phyloP scores from a whole-genome alignment of 2,888 invertebrate species.

The Arctia plantaginis region DNA sequence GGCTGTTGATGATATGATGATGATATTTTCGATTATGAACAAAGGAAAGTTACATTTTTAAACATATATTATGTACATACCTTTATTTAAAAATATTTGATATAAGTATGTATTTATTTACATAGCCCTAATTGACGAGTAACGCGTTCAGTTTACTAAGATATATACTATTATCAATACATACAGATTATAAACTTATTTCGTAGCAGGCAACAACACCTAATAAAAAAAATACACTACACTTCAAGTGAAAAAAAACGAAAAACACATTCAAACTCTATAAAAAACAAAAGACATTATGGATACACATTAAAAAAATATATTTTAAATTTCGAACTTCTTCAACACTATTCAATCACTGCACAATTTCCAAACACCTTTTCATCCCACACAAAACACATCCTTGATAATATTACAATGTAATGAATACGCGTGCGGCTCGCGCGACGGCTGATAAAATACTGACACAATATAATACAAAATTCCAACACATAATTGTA shows the following conservation, averaged over 20 bases:
- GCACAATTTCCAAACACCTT: constrained; percentile 1
- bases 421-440: neutral
- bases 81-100: too few relatives aligned
- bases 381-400: neutral
- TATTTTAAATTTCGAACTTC: neutral
- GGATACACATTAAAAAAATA: neutral
- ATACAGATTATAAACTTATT: neutral
- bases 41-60: neutral
- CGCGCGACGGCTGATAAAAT: constrained; percentile 10
- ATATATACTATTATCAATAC: neutral
- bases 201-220: neutral
- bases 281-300: neutral
- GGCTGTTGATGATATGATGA: too few relatives aligned
- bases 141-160: neutral
- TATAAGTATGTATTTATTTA: neutral
- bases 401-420: neutral
- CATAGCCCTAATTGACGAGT: neutral
- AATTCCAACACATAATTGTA: neutral
- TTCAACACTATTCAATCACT: constrained; percentile 1
- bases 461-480: constrained; percentile 12
- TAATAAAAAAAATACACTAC: neutral
- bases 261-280: neutral
- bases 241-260: neutral
- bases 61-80: neutral
- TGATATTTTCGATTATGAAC: neutral